phyloP scores from a whole-genome alignment of 2,888 invertebrate genomes.

The Zaprionus bogoriensis region DNA sequence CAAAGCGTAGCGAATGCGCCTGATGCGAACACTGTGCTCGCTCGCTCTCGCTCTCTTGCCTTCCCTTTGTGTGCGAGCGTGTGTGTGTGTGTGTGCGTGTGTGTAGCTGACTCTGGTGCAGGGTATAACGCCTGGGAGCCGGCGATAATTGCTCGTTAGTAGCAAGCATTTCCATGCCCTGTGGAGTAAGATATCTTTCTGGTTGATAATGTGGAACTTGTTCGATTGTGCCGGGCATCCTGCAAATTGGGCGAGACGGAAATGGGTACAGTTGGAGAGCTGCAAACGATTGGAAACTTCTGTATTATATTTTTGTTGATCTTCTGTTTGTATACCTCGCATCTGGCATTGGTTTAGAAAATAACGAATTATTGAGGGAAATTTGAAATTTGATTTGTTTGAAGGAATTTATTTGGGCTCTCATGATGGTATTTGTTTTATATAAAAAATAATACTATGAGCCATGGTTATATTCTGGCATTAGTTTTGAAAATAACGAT shows the following conservation, averaged over 20 bases:
- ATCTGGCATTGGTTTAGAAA: no score
- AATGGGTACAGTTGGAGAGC: not conserved
- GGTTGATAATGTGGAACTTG: slow-evolving; percentile 15
- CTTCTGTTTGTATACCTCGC: no score
- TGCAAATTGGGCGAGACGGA: slow-evolving; percentile 10
- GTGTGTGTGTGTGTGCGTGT: slow-evolving; percentile 6
- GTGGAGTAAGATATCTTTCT: slow-evolving; percentile 24
- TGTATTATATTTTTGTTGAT: no score
- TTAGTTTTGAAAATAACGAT: no score
- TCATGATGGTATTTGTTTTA: no score
- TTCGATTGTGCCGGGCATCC: not conserved
- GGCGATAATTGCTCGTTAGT: slow-evolving; percentile 77
- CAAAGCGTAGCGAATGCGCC: slow-evolving; percentile 75
- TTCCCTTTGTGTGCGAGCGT: not conserved
- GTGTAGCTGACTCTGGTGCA: slow-evolving; percentile 35
- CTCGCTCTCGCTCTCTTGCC: not conserved
- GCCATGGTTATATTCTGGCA: no score
- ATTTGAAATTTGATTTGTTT: no score
- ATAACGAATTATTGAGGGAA: no score
- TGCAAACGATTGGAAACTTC: not conserved
- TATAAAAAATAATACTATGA: no score
- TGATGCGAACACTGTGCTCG: slow-evolving; percentile 40
- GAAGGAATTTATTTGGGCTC: no score
- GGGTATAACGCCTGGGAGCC: slow-evolving; percentile 61
- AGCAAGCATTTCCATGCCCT: slow-evolving; percentile 49